These are phyloP conservation scores for Microcebus ravelobensis DNA, from an alignment of 2,113 vertebrate species.

Conservation along the genomic window DNA sequence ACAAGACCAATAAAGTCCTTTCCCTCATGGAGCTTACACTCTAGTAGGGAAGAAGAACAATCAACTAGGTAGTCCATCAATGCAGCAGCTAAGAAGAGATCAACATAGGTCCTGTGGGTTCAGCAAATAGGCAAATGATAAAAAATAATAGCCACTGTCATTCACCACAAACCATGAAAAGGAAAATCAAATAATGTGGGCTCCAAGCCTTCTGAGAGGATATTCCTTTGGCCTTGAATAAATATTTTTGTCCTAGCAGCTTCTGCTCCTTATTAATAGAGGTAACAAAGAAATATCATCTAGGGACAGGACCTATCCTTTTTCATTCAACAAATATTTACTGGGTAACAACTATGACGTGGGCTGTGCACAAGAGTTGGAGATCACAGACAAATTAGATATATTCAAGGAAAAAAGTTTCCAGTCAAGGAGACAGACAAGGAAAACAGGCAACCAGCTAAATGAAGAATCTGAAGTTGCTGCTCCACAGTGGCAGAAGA, in stretches of 20 bases:
- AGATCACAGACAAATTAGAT: not conserved
- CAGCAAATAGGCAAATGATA: not conserved
- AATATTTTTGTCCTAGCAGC: not conserved
- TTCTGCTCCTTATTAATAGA: not conserved
- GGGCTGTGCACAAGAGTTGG: not conserved
- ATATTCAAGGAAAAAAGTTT: not conserved
- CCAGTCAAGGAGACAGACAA: conserved; percentile 5
- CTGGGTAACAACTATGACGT: not conserved
- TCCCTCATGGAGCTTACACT: not conserved
- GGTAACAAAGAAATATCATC: not conserved
- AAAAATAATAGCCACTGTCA: not conserved
- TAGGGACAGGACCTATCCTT: not conserved
- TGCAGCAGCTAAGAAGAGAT: not conserved
- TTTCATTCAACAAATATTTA: conserved; percentile 28
- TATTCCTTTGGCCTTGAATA: not conserved
- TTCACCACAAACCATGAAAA: not conserved
- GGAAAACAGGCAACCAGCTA: not conserved
- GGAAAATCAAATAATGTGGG: not conserved
- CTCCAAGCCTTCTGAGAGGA: not conserved
- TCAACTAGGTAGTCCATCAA: not conserved
- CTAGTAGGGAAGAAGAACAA: not conserved
- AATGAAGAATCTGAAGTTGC: not conserved
- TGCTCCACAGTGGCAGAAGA: not conserved
- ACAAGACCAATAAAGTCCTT: not conserved
- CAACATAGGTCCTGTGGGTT: not conserved